Evolutionary conservation across 2,113 vertebrate species (phyloP), one percentile per base, ranked within the genome.

Genomic region (Proterorhinus semilunaris): DNA sequence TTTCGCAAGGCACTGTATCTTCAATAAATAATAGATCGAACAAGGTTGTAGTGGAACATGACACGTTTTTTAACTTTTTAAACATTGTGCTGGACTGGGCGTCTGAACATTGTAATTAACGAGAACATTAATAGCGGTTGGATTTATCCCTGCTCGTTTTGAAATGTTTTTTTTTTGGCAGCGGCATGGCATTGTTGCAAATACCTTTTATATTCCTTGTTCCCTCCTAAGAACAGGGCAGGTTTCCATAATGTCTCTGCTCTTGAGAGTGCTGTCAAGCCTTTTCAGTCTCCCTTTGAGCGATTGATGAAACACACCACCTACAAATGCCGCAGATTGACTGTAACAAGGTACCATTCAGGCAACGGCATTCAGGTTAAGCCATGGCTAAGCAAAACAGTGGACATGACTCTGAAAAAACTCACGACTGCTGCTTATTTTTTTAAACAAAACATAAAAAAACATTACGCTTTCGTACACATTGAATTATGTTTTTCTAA

Each of bases 211-310:
- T 55, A 69, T 79, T 65, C 65, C 17, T 74, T 73, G 43, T 72
- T 68, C 68, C 74, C 72, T 76, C 12, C 6, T 10, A 7, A 16
- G 8, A 5, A 63, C 75, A 87, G 86, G 85, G 46, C 57, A 59
- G 51, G 48, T 78, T 27, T 72, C 68, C 57, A 73, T 66, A 78
- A 72, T 80, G 65, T 62, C 47, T 17, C 55, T 66, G 66, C 59
- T 79, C 57, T 66, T 63, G 71, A 79, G 72, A 83, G 74, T 66
- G 65, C 72, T 72, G 72, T 86, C 72, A 79, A 70, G 66, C 80
- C 88, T 87, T 73, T 68, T 69, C 75, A 7, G 49, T 67, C 77
- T 84, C 52, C 75, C 86, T 86, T 75, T 82, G 72, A 86, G 68
- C 62, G 69, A 61, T 66, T 78, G 75, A 86, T 75, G 68, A 64